phyloP scores from a whole-genome alignment of 2,113 vertebrate genomes.

The Heloderma charlesbogerti region DNA sequence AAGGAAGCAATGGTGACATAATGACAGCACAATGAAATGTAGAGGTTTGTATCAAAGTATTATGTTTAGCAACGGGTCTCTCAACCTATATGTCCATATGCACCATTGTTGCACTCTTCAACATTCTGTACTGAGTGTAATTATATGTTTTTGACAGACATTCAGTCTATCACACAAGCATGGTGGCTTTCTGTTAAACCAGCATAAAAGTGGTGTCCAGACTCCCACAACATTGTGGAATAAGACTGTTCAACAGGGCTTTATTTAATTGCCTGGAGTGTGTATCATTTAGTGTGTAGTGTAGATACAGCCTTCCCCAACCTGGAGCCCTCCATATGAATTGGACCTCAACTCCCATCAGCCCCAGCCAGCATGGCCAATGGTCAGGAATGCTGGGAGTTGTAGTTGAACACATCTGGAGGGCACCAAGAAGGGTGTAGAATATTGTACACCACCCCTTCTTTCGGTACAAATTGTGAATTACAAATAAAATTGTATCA shows the following conservation, averaged over 20 bases:
- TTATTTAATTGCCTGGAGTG: background rate
- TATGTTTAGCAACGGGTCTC: background rate
- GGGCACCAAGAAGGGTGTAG: background rate
- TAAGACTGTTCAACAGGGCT: background rate
- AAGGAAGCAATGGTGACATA: background rate
- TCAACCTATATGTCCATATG: background rate
- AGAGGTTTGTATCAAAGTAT: background rate
- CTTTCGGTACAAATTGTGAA: background rate
- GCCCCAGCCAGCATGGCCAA: too few relatives aligned
- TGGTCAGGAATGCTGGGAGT: too few relatives aligned
- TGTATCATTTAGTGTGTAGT: too few relatives aligned
- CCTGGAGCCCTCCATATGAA: too few relatives aligned
- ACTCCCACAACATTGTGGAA: background rate
- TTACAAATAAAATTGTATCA: background rate
- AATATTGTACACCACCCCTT: background rate
- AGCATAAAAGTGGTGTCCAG: background rate
- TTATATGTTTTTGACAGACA: background rate
- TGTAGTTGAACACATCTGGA: too few relatives aligned
- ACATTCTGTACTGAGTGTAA: background rate
- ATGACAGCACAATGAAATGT: background rate
- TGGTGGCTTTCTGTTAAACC: background rate
- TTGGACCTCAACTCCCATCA: too few relatives aligned
- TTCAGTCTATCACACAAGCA: background rate
- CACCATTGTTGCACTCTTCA: background rate
- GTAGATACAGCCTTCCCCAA: too few relatives aligned